These are phyloP conservation scores for Metopolophium dirhodum DNA, from an alignment of 1,140 invertebrate genomes.

Conservation along the genomic window DNA sequence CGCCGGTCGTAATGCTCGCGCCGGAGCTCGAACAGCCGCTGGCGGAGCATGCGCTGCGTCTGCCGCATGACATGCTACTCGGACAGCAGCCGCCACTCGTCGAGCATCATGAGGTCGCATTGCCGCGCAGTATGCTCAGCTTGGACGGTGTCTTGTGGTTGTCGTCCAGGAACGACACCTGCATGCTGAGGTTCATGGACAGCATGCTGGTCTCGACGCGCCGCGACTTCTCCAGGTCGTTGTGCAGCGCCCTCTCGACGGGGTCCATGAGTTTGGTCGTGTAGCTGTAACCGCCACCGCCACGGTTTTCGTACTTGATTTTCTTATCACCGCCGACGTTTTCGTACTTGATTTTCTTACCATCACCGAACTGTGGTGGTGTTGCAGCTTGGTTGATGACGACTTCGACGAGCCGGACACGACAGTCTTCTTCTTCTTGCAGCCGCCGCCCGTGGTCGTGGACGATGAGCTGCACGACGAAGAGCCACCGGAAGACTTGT, in stretches of 20 bases:
- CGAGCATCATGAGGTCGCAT: slow-evolving; percentile 45
- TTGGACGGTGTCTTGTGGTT: slow-evolving; percentile 50
- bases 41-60: slow-evolving; percentile 41
- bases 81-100: slow-evolving; percentile 51
- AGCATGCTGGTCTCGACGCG: slow-evolving; percentile 51
- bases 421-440: slow-evolving; percentile 13
- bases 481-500: slow-evolving; percentile 3
- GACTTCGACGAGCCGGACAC: not conserved
- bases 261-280: slow-evolving; percentile 55
- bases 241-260: slow-evolving; percentile 48
- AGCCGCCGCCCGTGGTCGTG: not conserved
- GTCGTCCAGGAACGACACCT: slow-evolving; percentile 53
- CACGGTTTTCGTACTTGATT: slow-evolving; percentile 1
- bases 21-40: slow-evolving; percentile 49
- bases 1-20: slow-evolving; percentile 39
- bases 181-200: slow-evolving; percentile 52
- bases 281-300: slow-evolving; percentile 23
- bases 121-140: slow-evolving; percentile 55
- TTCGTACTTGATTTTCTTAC: slow-evolving; percentile 37
- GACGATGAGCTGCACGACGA: slow-evolving; percentile 41
- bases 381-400: not conserved
- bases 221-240: slow-evolving; percentile 44
- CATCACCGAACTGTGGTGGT: not conserved
- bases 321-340: not conserved
- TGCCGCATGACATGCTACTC: slow-evolving; percentile 48